These are phyloP conservation scores for Merluccius polli DNA, from an alignment of 2,797 vertebrate species.

Conservation along the genomic window DNA sequence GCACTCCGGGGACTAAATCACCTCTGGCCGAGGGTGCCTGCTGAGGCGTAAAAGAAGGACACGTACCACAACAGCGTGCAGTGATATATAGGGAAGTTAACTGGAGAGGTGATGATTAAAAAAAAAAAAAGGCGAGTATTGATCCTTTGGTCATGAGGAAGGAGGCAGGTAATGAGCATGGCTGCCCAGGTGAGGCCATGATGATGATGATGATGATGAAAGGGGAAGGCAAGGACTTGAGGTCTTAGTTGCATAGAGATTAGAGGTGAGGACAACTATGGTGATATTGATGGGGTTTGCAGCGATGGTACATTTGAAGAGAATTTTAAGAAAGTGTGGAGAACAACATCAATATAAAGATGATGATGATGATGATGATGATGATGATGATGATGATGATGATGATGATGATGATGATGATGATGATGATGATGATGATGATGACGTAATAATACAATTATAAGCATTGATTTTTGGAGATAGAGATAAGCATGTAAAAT, in stretches of 20 bases:
- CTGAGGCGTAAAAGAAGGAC: slow-evolving; percentile 29
- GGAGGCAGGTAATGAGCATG: not conserved
- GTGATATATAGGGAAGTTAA: slow-evolving; percentile 30
- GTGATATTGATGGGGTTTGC: not conserved
- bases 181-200: too few relatives aligned
- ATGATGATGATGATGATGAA: slow-evolving; percentile 10
- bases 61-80: not conserved
- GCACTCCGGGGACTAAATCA: slow-evolving; percentile 15
- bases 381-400: too few relatives aligned
- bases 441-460: slow-evolving; percentile 6
- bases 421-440: not conserved
- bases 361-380: too few relatives aligned
- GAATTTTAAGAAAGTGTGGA: too few relatives aligned
- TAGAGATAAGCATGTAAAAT: too few relatives aligned
- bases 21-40: slow-evolving; percentile 7
- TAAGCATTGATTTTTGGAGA: too few relatives aligned
- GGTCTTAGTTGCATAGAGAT: not conserved
- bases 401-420: too few relatives aligned
- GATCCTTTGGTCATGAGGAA: slow-evolving; percentile 9
- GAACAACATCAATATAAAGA: too few relatives aligned
- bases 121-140: not conserved
- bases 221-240: not conserved
- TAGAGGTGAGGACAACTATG: not conserved
- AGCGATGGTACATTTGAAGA: too few relatives aligned
- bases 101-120: not conserved